Percentiles rank a stretch among this genome's conserved stretches.
Conservation (phyloP, 2,113 vertebrate genomes). For the Noctilio leporinus region DNA sequence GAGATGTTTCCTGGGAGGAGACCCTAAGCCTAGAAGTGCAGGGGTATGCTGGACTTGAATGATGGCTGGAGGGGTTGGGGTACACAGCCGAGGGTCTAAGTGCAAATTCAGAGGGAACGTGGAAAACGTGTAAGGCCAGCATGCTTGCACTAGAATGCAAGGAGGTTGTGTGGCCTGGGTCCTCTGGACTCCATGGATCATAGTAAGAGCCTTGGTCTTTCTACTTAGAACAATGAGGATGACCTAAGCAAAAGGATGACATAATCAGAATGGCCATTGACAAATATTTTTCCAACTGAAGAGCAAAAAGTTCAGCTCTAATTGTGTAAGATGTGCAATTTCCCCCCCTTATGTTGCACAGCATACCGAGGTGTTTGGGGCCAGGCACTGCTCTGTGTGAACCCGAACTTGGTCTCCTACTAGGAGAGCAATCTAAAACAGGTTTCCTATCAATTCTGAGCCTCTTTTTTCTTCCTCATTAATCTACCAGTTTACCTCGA, state of each 20-base stretch:
- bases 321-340: accelerated
- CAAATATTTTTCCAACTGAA: no score
- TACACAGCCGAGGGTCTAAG: neutral
- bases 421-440: no score
- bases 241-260: neutral
- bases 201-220: neutral
- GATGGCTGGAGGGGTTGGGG: accelerated
- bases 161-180: no score
- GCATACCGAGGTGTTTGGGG: accelerated
- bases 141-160: accelerated
- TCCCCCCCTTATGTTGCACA: accelerated
- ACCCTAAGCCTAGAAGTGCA: neutral
- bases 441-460: neutral
- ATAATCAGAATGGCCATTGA: neutral
- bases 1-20: neutral
- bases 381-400: accelerated
- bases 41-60: neutral
- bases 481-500: neutral
- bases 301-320: neutral
- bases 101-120: neutral
- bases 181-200: accelerated
- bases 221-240: neutral
- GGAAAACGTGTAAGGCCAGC: accelerated
- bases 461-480: neutral
- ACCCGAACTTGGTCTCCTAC: neutral